Evolutionary conservation across 2,888 invertebrate species (phyloP).

Genomic region (Orthosia gothica): DNA sequence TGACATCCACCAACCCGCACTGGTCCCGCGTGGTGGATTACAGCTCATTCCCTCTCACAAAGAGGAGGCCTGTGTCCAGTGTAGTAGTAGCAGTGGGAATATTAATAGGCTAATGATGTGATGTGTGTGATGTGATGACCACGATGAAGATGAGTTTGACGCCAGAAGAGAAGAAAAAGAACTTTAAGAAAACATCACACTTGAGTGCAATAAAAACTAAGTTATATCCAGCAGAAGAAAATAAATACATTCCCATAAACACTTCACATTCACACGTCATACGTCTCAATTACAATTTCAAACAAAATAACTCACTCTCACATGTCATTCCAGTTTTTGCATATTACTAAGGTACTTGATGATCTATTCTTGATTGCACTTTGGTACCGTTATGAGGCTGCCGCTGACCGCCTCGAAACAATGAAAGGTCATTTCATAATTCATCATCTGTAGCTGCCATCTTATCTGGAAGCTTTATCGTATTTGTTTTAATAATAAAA

Average conservation of each 20-base stretch:
- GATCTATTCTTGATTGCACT: constrained; percentile 77
- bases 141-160: neutral
- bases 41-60: too few relatives aligned
- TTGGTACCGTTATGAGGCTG: constrained; percentile 68
- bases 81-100: too few relatives aligned
- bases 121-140: too few relatives aligned
- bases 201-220: neutral
- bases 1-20: too few relatives aligned
- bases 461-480: constrained; percentile 71
- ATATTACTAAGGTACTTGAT: constrained; percentile 69
- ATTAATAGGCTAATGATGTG: too few relatives aligned
- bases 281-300: constrained; percentile 27
- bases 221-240: neutral
- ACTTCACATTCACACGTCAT: constrained; percentile 28
- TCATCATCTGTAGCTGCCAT: constrained; percentile 74
- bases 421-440: constrained; percentile 76
- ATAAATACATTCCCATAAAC: neutral
- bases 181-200: too few relatives aligned
- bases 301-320: constrained; percentile 52
- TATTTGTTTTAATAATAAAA: constrained; percentile 63
- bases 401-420: constrained; percentile 74
- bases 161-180: neutral
- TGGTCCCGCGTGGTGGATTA: too few relatives aligned
- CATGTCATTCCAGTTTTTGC: constrained; percentile 72
- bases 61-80: too few relatives aligned